These are phyloP conservation scores for Deilephila elpenor DNA, from an alignment of 2,888 invertebrate species.

Conservation along the genomic window DNA sequence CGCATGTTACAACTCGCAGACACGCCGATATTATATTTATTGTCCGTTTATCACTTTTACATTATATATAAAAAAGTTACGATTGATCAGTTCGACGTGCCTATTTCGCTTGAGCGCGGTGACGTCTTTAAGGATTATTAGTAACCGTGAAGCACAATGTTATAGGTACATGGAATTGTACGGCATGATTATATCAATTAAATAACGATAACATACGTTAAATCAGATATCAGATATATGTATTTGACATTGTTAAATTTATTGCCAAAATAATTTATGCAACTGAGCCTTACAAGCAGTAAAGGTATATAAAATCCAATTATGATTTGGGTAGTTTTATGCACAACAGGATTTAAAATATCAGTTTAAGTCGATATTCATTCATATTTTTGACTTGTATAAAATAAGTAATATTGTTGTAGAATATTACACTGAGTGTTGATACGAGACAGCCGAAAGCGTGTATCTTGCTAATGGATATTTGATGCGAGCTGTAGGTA, in stretches of 20 bases:
- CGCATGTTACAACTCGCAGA: conserved; percentile 16
- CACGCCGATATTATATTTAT: conserved; percentile 28
- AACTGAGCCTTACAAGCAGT: too few relatives aligned
- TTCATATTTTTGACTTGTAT: background rate
- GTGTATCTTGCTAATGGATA: background rate
- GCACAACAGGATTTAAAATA: too few relatives aligned
- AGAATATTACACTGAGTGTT: background rate
- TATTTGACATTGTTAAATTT: too few relatives aligned
- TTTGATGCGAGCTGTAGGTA: background rate
- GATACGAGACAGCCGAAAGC: background rate
- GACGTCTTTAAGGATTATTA: conserved; percentile 2
- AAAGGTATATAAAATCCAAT: too few relatives aligned
- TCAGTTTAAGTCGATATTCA: too few relatives aligned
- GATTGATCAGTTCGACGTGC: conserved; percentile 8
- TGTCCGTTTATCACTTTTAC: conserved; percentile 14
- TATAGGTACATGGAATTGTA: background rate
- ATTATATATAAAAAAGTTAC: conserved; percentile 14
- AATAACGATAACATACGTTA: too few relatives aligned
- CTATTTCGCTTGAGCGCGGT: background rate
- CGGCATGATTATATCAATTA: too few relatives aligned
- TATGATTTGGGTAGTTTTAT: too few relatives aligned
- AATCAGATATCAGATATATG: too few relatives aligned
- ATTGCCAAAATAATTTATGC: too few relatives aligned
- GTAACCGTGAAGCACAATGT: background rate
- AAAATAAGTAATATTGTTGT: background rate